Evolutionary conservation across 2,797 vertebrate species (phyloP).

Genomic region (Crax fasciolata): DNA sequence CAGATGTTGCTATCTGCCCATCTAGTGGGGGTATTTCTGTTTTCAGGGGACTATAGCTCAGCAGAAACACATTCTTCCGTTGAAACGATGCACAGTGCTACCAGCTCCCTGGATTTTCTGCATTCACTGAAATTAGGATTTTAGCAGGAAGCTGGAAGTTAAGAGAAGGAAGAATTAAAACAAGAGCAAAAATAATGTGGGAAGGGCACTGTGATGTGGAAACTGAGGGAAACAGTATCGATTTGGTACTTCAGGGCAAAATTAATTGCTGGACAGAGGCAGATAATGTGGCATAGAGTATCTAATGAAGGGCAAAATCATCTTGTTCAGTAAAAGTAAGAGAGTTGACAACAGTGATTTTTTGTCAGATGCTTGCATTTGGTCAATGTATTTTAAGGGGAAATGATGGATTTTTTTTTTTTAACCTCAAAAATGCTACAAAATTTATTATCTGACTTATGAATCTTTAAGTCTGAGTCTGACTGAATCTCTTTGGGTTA

Average conservation of each 20-base stretch:
- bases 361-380: neutral
- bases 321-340: neutral
- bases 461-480: neutral
- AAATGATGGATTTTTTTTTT: neutral
- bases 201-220: neutral
- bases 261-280: neutral
- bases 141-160: neutral
- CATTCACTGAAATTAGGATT: constrained; percentile 23
- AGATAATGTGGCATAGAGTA: neutral
- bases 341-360: neutral
- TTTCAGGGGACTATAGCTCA: neutral
- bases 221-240: neutral
- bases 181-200: neutral
- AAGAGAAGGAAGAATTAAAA: neutral
- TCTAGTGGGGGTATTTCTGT: neutral
- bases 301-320: neutral
- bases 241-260: neutral
- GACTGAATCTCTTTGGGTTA: neutral
- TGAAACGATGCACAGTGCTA: neutral
- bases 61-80: neutral
- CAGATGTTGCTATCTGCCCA: neutral
- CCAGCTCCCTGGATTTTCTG: neutral
- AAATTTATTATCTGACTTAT: neutral
- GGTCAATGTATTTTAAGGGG: neutral
- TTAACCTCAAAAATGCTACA: neutral